phyloP scores from a whole-genome alignment of 2,113 vertebrate genomes.

The Hoplias malabaricus region DNA sequence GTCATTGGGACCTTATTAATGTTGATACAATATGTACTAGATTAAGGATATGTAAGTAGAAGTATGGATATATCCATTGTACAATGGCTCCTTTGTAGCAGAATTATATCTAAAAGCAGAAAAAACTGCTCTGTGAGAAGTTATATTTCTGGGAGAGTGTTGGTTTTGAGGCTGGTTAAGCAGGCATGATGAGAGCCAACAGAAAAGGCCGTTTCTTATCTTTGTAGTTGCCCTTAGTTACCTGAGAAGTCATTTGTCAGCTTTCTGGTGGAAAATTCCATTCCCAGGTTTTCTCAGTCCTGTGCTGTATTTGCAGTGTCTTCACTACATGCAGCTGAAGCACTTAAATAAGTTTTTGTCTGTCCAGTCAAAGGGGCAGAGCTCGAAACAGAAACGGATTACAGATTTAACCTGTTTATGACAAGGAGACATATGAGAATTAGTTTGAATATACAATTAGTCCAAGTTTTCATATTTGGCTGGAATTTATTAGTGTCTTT shows the following conservation, averaged over 20 bases:
- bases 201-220: constrained; percentile 2
- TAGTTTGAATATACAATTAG: no score
- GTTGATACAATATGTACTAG: no score
- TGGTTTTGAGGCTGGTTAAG: background rate
- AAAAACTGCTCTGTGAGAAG: constrained; percentile 10
- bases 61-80: no score
- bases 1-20: no score
- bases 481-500: no score
- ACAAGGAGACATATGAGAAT: background rate
- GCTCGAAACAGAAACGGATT: background rate
- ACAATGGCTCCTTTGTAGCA: no score
- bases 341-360: background rate
- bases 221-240: constrained; percentile 12
- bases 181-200: background rate
- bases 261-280: constrained; percentile 13
- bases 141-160: background rate
- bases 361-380: background rate
- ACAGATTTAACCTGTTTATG: background rate
- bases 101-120: no score
- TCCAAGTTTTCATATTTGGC: background rate
- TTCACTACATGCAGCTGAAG: background rate
- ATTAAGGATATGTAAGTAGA: no score
- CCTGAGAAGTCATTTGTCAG: constrained; percentile 26
- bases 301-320: background rate
- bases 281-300: background rate